Percentiles rank a stretch among this genome's conserved stretches.
phyloP scores from a whole-genome alignment of 2,888 invertebrate species.

The Enchytraeus crypticus region DNA sequence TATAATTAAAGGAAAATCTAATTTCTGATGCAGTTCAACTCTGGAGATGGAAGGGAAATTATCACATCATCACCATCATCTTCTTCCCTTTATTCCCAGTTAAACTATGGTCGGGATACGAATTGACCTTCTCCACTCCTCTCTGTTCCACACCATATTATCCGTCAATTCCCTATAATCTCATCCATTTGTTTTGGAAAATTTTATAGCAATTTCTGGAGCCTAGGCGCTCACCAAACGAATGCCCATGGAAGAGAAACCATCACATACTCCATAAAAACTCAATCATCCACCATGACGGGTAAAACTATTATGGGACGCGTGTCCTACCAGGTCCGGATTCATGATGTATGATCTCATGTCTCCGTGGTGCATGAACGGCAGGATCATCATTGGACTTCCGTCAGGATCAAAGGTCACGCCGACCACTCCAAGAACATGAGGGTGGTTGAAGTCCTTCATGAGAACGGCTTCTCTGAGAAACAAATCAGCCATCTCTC shows the following conservation, averaged over 20 bases:
- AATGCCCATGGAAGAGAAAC: no score
- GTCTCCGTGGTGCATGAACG: conserved; percentile 52
- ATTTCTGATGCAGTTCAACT: no score
- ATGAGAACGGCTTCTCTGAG: conserved; percentile 50
- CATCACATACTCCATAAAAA: no score
- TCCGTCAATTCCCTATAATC: no score
- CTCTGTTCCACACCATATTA: no score
- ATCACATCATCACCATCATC: background rate
- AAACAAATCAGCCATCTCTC: conserved; percentile 45
- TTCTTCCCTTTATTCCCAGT: no score
- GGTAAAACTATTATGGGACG: no score
- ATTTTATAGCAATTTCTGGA: no score
- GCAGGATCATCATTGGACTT: conserved; percentile 51
- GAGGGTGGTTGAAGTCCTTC: conserved; percentile 51
- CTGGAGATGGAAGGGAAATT: background rate
- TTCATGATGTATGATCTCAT: conserved; percentile 46
- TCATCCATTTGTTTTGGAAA: no score
- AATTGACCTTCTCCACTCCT: no score
- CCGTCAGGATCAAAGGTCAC: conserved; percentile 45
- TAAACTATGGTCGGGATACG: no score
- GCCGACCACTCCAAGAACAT: conserved; percentile 50
- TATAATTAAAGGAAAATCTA: no score
- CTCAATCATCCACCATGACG: background rate
- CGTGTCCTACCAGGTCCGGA: conserved; percentile 25
- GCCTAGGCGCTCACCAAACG: background rate